Base-by-base conservation (phyloP, 2,113 vertebrate species). In the Formicarius rufipectus region DNA sequence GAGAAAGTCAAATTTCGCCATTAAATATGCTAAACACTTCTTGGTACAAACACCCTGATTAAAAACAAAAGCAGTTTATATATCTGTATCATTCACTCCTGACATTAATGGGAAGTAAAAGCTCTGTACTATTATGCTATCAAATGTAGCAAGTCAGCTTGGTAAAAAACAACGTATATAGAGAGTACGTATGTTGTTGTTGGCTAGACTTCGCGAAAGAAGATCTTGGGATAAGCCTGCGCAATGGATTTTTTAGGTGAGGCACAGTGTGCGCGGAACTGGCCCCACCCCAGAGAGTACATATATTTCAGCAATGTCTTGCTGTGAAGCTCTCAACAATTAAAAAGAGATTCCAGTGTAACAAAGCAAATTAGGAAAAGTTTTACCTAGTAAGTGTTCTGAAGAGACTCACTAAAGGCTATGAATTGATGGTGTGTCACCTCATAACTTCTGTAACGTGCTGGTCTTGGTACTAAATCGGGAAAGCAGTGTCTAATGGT, bases 401-500 rank as follows among this genome's bases (percentile, higher is more conserved):
- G 86, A 86, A 91, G 72, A 89, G 76, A 67, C 15, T 85, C 50
- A 12, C 30, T 88, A 42, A 95, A 91, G 0, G 1, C 68, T 71
- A 2, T 22, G 45, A 73, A 66, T 86, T 45, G 66, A 60, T 76
- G 64, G 44, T 60, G 17, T 87, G 66, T 94, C 68, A 49, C 42
- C 37, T 68, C 62, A 52, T 40, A 56, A 64, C 44, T 82, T 95
- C 88, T 72, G 52, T 67, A 59, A 79, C 7, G 22, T 68, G 69
- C 63, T 88, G 39, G 74, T 66, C 88, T 93, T 81, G 24, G 39
- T 84, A 66, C 80, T 94, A 79, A 95, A 96, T 80, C 79, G 91
- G 82, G 95, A 90, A 52, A 94, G 45, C 76, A n/a, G 55, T 39
- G 74, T 68, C 67, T 89, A 74, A 89, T 91, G 92, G 92, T 87